Base-by-base conservation (phyloP, 1,140 invertebrate species). In the Drosophila albomicans region DNA sequence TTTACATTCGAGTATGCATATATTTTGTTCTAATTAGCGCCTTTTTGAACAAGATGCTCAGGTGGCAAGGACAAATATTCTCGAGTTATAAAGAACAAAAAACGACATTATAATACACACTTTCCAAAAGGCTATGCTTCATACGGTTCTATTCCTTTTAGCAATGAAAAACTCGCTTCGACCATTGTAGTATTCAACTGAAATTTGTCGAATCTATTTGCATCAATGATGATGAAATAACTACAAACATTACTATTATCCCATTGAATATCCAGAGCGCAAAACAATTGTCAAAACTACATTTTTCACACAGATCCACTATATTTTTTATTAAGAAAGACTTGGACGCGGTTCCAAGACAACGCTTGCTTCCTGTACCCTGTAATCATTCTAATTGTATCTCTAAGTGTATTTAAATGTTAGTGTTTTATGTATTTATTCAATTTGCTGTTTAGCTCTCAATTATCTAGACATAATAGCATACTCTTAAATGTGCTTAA, bases 401-500 rank as follows among this genome's bases (percentile, higher is more conserved):
- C 28, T 15, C 30, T 65, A 65, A 65, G 63, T 20, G 66, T 69
- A 69, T 69, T 69, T 54, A 52, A 61, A 69, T 63, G 67, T 45
- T 49, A 64, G 52, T 64, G 41, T 56, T 71, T 63, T 64, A 54
- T 56, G 38, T 65, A 67, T 58, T 58, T 67, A 64, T 64, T 64
- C 38, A 8, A 67, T 52, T 13, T 49, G 43, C 52, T 56, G 48
- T 45, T 15, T 52, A 63, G 32, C 43, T 66, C 65, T 78, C 69
- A 68, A 56, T 48, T 41, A 11, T 69, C 57, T 81, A 85, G 64
- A 49, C 30, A 58, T 77, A 79, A 82, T 87, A 68, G 59, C 67
- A 75, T 84, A 75, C 52, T 82, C 63, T 25, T 66, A 25, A 64
- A 65, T 72, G 80, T 71, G 70, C 80, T 80, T 88, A 80, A 61